phyloP scores from a whole-genome alignment of 1,140 invertebrate genomes.

The Asbolus verrucosus region DNA sequence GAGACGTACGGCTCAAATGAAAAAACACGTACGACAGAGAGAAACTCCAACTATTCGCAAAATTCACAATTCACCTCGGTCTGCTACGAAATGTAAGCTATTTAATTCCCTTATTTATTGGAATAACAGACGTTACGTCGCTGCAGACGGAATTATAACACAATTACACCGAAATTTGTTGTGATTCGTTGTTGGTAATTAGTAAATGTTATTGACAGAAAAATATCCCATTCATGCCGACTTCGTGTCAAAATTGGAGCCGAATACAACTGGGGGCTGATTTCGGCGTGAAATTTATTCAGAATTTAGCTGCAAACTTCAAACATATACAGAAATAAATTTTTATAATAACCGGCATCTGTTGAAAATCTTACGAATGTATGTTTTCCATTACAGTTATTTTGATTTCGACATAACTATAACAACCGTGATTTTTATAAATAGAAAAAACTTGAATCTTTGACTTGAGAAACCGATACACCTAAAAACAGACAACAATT shows the following conservation, averaged over 20 bases:
- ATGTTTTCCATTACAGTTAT: constrained; percentile 7
- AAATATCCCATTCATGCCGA: constrained; percentile 6
- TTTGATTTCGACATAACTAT: not conserved
- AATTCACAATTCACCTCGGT: constrained; percentile 9
- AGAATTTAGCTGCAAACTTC: no score
- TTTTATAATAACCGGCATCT: constrained; percentile 9
- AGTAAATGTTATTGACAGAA: constrained; percentile 18
- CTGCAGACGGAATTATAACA: constrained; percentile 17
- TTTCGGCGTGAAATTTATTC: not conserved
- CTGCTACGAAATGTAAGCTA: constrained; percentile 15
- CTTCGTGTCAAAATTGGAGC: not conserved
- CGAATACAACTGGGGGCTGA: not conserved
- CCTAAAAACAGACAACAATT: constrained; percentile 15
- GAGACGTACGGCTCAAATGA: constrained; percentile 3
- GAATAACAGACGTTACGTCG: constrained; percentile 9
- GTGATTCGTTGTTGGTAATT: constrained; percentile 22
- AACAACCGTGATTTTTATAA: not conserved
- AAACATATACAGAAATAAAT: constrained; percentile 17
- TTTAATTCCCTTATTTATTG: constrained; percentile 26
- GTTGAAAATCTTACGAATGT: constrained; percentile 4
- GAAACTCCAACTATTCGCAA: constrained; percentile 7
- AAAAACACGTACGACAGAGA: constrained; percentile 11
- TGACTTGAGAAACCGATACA: not conserved
- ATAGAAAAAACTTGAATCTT: no score
- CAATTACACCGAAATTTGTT: constrained; percentile 19